A percentile compares a stretch with the other conserved stretches of the same genome.
phyloP scores from a whole-genome alignment of 1,140 invertebrate species.

The Apocrypta bakeri region DNA sequence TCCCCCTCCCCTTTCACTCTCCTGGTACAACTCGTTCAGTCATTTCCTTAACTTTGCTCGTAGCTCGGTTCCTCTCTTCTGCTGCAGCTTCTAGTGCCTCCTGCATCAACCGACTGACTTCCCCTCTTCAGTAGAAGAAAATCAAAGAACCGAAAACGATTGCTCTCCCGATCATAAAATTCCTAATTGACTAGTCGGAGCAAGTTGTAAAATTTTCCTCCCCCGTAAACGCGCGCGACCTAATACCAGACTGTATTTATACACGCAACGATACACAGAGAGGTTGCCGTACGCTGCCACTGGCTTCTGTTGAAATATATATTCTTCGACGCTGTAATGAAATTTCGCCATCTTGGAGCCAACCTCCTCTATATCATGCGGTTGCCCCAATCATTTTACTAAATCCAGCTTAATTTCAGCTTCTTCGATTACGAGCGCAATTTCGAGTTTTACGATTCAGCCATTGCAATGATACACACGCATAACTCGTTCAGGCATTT shows the following conservation, averaged over 20 bases:
- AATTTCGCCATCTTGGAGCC: no score
- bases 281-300: no score
- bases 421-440: not conserved
- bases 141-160: conserved; percentile 47
- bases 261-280: no score
- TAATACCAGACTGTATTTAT: not conserved
- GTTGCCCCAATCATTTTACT: not conserved
- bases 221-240: conserved; percentile 20
- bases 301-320: no score
- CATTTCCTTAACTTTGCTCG: conserved; percentile 30
- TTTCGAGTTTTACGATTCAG: not conserved
- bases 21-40: not conserved
- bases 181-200: conserved; percentile 43
- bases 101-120: not conserved
- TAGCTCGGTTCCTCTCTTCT: not conserved
- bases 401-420: conserved; percentile 3
- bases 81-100: not conserved
- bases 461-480: not conserved
- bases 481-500: not conserved
- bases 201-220: conserved; percentile 32
- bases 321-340: no score
- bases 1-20: conserved; percentile 4
- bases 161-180: conserved; percentile 38
- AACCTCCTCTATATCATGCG: not conserved
- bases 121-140: not conserved